Conservation (phyloP, 2,797 vertebrate genomes). For the Ptychobarbus kaznakovi region DNA sequence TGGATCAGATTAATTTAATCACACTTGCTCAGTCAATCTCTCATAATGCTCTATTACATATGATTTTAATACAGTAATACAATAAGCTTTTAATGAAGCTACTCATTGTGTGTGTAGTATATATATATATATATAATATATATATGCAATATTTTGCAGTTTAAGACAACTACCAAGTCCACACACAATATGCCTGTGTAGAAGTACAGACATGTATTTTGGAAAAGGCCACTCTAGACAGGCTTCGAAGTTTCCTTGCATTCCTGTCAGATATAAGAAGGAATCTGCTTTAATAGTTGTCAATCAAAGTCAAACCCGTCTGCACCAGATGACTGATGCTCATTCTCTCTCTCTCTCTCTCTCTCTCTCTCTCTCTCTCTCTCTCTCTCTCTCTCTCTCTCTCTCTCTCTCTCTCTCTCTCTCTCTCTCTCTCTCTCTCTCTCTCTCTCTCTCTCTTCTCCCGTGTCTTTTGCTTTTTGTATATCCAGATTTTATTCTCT, state of each 20-base stretch:
- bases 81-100: too few species aligned
- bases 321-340: slow-evolving; percentile 14
- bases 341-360: not conserved
- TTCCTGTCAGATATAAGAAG: slow-evolving; percentile 18
- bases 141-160: not conserved
- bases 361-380: slow-evolving; percentile 27
- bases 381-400: not conserved
- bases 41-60: not conserved
- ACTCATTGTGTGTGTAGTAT: too few species aligned
- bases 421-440: not conserved
- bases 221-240: slow-evolving; percentile 1
- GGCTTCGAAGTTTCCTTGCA: slow-evolving; percentile 12
- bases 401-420: not conserved
- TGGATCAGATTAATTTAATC: not conserved
- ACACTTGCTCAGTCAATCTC: not conserved
- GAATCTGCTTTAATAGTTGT: slow-evolving; percentile 36
- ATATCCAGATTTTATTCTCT: slow-evolving; percentile 5
- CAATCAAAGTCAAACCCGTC: slow-evolving; percentile 37
- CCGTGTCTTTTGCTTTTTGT: not conserved
- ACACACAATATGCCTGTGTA: not conserved
- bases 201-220: not conserved
- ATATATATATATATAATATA: accelerated
- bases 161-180: not conserved
- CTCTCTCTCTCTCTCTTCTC: not conserved
- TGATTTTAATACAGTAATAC: not conserved